Base-by-base conservation (phyloP, 2,797 vertebrate species). In the Ataeniobius toweri region DNA sequence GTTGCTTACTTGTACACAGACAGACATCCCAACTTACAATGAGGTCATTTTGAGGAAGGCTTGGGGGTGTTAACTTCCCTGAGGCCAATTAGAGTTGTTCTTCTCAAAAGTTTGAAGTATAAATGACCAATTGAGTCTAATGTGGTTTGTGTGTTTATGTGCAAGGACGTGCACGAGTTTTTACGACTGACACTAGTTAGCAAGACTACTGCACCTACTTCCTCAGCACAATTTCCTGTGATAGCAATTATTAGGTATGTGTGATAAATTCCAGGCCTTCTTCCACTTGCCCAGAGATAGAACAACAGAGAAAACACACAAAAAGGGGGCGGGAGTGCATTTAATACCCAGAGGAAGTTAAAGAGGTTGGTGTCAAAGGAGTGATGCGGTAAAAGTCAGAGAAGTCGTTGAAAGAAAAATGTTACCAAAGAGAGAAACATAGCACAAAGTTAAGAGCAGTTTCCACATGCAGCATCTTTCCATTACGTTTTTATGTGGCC, bases 231-330 rank as follows among this genome's bases (percentile, higher is more conserved):
- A 85, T 94, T 95, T 94, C 93, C 94, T 95, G 91, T 91, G 89
- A 94, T 93, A 91, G 93, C 94, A 94, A 94, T 94, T 94, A 95
- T 94, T 94, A 93, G 94, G 94, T 94, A 94, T 83, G 92, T 93
- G 93, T 94, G 94, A 96, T 93, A 94, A 94, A 94, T 92, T 89
- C 94, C 94, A 94, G 94, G 83, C 91, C 83, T 84, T 91, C 80
- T 89, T 90, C 85, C 85, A 88, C 71, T 81, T 68, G 24, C 86
- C 79, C 75, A 18, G 41, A 85, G 86, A 90, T 81, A 87, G 44
- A 85, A 77, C 51, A 78, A 85, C 69, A 71, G 71, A 74, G 70
- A 76, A 85, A 83, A 80, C 75, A 71, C 41, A 69, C 51, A 84
- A 74, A 68, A 59, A 55, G 6, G 68, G 75, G 76, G 70, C 0